phyloP scores from a whole-genome alignment of 2,113 vertebrate genomes.

The Ochotona curzoniae region DNA sequence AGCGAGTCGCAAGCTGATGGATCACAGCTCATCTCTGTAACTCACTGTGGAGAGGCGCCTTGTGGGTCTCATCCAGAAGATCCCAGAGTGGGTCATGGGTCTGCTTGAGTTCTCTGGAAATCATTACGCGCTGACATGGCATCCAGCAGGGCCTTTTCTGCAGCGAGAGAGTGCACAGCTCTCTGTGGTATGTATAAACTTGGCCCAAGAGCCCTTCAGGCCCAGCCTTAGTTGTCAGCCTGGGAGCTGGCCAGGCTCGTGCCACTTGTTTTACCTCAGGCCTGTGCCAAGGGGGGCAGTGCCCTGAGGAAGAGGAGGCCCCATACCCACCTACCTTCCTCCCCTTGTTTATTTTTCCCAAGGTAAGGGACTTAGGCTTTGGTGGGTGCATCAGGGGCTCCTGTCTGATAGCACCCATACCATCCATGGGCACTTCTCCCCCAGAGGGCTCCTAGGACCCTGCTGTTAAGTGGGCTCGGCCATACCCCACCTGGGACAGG shows the following conservation, averaged over 20 bases:
- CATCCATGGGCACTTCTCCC: background rate
- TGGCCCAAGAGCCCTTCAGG: background rate
- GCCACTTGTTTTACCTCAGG: background rate
- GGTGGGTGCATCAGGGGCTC: background rate
- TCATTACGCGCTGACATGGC: background rate
- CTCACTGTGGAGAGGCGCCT: background rate
- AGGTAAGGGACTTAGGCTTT: background rate
- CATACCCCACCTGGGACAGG: background rate
- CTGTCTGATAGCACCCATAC: background rate
- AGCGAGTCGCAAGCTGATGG: accelerated
- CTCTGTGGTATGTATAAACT: background rate
- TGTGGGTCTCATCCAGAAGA: background rate
- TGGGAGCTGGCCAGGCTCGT: background rate
- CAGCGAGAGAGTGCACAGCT: background rate
- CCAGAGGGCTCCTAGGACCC: accelerated
- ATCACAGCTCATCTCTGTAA: background rate
- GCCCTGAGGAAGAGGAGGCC: background rate
- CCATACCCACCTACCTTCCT: background rate
- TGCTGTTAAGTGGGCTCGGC: background rate
- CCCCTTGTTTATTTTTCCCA: background rate
- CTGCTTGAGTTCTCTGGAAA: background rate
- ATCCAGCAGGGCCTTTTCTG: background rate
- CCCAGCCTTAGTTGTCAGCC: background rate
- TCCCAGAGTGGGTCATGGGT: background rate
- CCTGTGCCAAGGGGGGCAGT: background rate